Evolutionary conservation across 1,140 invertebrate genomes (phyloP), one percentile per base, ranked within the genome.

Genomic region (Drosophila willistoni): DNA sequence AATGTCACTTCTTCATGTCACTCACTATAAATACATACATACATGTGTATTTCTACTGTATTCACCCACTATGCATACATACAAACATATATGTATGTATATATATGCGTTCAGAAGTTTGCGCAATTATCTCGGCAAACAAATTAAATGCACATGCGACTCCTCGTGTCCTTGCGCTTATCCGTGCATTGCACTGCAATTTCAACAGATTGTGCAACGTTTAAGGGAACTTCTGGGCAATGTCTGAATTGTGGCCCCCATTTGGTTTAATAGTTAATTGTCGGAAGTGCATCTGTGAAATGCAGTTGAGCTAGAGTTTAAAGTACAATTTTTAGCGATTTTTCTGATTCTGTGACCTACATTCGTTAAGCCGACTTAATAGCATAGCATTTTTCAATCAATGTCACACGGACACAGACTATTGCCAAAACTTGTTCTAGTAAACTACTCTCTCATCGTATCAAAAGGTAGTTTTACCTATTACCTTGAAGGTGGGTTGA

Each of bases 141-240:
- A 69, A 77, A 76, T 79, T 68, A 76, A 72, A 47, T 47, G 47
- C 76, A 79, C 56, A 68, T 76, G 76, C 36, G 64, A 36, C 73
- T 47, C 55, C 33, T 60, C 13, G 36, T 39, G 42, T 51, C 29
- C 65, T 22, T 63, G 19, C 39, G 33, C 34, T 61, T 29, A 33
- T 13, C 7, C 42, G 54, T 64, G 22, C 56, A 9, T 44, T 71
- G 72, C 72, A 75, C 25, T 79, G 14, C 63, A 59, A 74, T 71
- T 74, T 71, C 13, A 66, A 62, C 73, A 71, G 69, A 71, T 76
- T 72, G 71, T 71, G 62, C 51, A 44, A 63, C 33, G 56, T 54
- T 57, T 56, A 36, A 17, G 47, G 29, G 71, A 78, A n/a, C 65
- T 72, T 57, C 34, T 33, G 17, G 25, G 61, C 51, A 17, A 36